These are phyloP conservation scores for Syngnathus typhle DNA, from an alignment of 2,113 vertebrate species.

Conservation along the genomic window DNA sequence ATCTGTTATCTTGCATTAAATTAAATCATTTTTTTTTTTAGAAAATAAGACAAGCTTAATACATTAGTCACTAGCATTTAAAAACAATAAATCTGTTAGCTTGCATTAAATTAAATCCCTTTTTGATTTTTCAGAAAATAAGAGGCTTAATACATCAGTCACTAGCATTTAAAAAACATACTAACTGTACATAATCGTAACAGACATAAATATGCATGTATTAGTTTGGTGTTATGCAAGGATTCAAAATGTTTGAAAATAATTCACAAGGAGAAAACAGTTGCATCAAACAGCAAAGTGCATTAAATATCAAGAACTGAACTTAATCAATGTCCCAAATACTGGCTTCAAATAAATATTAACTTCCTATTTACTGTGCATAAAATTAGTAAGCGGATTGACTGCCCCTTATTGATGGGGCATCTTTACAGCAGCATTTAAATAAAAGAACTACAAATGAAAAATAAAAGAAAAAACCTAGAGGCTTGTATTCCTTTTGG, in stretches of 20 bases:
- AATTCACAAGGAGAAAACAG: slow-evolving; percentile 18
- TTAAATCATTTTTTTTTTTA: slow-evolving; percentile 28
- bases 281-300: slow-evolving; percentile 44
- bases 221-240: slow-evolving; percentile 60
- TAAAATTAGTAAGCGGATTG: slow-evolving; percentile 10
- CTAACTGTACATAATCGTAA: slow-evolving; percentile 50
- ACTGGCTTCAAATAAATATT: slow-evolving; percentile 43
- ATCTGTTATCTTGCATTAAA: slow-evolving; percentile 56
- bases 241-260: slow-evolving; percentile 46
- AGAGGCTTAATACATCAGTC: slow-evolving; percentile 49
- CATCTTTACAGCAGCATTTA: slow-evolving; percentile 28
- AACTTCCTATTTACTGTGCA: slow-evolving; percentile 38
- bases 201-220: slow-evolving; percentile 65
- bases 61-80: slow-evolving; percentile 52
- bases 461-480: not conserved
- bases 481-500: slow-evolving; percentile 42
- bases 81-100: slow-evolving; percentile 38
- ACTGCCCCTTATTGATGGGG: slow-evolving; percentile 44
- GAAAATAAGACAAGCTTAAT: slow-evolving; percentile 53
- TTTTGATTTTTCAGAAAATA: slow-evolving; percentile 37
- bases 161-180: slow-evolving; percentile 49
- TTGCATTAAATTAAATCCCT: slow-evolving; percentile 53
- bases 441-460: slow-evolving; percentile 1
- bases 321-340: slow-evolving; percentile 39
- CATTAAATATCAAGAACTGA: slow-evolving; percentile 36